Percentiles rank a stretch among this genome's conserved stretches.
These are phyloP conservation scores for Dendroctonus valens DNA, from an alignment of 1,140 invertebrate species.

Conservation along the genomic window DNA sequence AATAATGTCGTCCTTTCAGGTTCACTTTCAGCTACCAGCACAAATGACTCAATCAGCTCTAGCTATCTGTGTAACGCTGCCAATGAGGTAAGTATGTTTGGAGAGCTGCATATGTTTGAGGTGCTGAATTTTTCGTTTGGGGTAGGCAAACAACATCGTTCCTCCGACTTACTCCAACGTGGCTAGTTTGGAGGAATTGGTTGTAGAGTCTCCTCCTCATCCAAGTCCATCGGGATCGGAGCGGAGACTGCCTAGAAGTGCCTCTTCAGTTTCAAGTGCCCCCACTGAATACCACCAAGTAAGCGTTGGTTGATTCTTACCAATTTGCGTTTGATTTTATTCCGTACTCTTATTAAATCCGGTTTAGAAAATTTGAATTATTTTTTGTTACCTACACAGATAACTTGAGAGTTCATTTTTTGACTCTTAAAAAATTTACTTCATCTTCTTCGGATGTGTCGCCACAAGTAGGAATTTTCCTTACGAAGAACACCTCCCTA, in stretches of 20 bases:
- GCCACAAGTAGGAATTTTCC: too few relatives aligned
- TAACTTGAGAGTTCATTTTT: too few relatives aligned
- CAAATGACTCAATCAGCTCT: slow-evolving; percentile 76
- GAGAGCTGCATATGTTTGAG: background rate
- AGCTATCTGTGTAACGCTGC: slow-evolving; percentile 78
- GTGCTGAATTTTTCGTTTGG: slow-evolving; percentile 8
- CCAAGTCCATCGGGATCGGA: slow-evolving; percentile 17
- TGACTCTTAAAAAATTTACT: too few relatives aligned
- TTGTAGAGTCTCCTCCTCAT: slow-evolving; percentile 44
- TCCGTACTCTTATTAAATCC: too few relatives aligned
- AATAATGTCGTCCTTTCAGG: slow-evolving; percentile 49
- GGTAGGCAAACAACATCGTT: slow-evolving; percentile 69
- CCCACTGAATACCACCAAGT: slow-evolving; percentile 36
- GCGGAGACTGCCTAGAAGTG: slow-evolving; percentile 31
- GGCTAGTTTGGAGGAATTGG: slow-evolving; percentile 66
- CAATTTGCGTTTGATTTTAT: too few relatives aligned
- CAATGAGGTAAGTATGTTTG: slow-evolving; percentile 60
- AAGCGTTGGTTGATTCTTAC: background rate
- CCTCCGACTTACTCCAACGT: slow-evolving; percentile 79
- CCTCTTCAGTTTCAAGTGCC: slow-evolving; percentile 33
- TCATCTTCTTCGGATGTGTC: too few relatives aligned
- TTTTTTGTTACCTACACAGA: too few relatives aligned
- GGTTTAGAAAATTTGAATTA: too few relatives aligned
- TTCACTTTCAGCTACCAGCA: slow-evolving; percentile 76
- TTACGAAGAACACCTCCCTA: too few relatives aligned